Evolutionary conservation across 2,888 invertebrate genomes (phyloP).

Genomic region (Hydroisotoma schaefferi): DNA sequence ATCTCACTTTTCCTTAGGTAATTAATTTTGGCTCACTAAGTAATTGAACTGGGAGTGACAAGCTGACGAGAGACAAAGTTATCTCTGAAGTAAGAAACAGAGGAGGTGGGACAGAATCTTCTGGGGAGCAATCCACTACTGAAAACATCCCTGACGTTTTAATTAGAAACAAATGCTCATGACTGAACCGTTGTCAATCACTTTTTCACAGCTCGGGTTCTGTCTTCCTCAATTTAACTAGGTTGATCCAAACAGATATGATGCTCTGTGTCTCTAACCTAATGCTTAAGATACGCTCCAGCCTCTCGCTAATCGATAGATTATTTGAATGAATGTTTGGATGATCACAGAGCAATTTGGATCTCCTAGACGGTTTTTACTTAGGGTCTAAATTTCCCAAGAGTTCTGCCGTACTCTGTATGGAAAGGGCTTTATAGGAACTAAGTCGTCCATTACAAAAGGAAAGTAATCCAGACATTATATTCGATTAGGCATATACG

Average conservation of each 20-base stretch:
- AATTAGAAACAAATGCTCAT: constrained; percentile 49
- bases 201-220: constrained; percentile 17
- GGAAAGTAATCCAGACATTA: too few species aligned
- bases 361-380: too few species aligned
- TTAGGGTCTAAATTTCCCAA: too few species aligned
- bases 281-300: too few species aligned
- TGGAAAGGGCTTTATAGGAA: background rate
- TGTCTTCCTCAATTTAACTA: too few species aligned
- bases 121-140: constrained; percentile 34
- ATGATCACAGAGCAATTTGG: too few species aligned
- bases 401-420: too few species aligned
- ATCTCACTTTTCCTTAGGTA: constrained; percentile 36
- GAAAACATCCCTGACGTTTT: constrained; percentile 48
- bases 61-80: constrained; percentile 48
- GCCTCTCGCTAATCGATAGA: too few species aligned
- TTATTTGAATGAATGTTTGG: too few species aligned
- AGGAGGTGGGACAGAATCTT: constrained; percentile 25
- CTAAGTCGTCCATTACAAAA: constrained; percentile 43
- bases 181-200: constrained; percentile 46
- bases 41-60: constrained; percentile 49
- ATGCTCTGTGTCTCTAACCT: too few species aligned
- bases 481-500: too few species aligned
- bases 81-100: constrained; percentile 37
- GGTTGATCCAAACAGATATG: too few species aligned
- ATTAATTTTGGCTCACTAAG: constrained; percentile 49